Conservation (phyloP, 2,888 invertebrate species). For the Didymodactylos carnosus region DNA sequence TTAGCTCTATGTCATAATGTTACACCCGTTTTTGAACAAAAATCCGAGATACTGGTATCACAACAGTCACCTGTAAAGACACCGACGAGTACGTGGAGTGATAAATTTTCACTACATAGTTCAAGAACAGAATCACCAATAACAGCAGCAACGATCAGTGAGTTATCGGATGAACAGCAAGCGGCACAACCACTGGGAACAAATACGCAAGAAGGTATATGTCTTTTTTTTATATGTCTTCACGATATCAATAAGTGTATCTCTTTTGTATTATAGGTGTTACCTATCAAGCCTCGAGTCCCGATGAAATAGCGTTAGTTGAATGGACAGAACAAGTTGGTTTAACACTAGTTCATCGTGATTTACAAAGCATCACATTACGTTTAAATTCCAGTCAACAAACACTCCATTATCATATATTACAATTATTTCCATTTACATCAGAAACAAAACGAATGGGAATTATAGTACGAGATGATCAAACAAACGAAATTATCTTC, state of each 20-base stretch:
- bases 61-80: neutral
- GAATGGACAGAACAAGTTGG: conserved; percentile 53
- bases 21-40: conserved; percentile 45
- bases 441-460: conserved; percentile 58
- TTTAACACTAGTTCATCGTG: conserved; percentile 42
- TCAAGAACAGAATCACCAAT: neutral
- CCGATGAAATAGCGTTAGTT: conserved; percentile 55
- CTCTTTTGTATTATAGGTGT: neutral
- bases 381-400: conserved; percentile 35
- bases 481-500: conserved; percentile 66
- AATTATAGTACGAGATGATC: conserved; percentile 51
- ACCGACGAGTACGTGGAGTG: neutral
- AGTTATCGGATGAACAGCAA: too few relatives aligned
- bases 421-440: conserved; percentile 52
- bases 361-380: conserved; percentile 40
- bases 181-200: too few relatives aligned
- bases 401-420: conserved; percentile 42
- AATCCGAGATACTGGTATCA: conserved; percentile 39
- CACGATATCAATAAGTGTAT: too few relatives aligned
- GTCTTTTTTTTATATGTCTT: too few relatives aligned
- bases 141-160: neutral
- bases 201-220: too few relatives aligned
- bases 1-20: conserved; percentile 95
- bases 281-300: conserved; percentile 53
- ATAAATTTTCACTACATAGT: too few relatives aligned